These are phyloP conservation scores for Trichomalopsis sarcophagae DNA, from an alignment of 1,140 invertebrate species.

Conservation along the genomic window DNA sequence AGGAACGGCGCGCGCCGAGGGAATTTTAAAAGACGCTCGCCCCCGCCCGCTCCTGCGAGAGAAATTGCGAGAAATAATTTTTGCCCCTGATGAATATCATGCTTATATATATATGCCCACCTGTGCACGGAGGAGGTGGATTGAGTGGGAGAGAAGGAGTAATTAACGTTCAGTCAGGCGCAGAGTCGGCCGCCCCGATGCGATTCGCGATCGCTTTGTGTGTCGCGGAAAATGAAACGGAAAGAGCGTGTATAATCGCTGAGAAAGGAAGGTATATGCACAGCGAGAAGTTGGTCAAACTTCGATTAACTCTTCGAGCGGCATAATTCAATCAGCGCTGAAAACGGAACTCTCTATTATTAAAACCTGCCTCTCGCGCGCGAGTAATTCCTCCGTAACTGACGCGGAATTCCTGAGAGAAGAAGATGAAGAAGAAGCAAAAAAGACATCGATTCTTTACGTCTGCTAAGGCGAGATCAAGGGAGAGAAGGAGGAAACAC, in stretches of 20 bases:
- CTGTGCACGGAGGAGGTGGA: background rate
- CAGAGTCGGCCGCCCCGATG: background rate
- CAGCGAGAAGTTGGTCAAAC: background rate
- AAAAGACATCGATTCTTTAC: background rate
- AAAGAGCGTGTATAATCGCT: background rate
- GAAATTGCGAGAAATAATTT: constrained; percentile 36
- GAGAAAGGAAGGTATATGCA: too few species aligned
- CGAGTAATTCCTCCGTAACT: too few species aligned
- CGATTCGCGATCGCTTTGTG: background rate
- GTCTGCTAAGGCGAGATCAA: background rate
- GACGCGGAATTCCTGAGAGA: background rate
- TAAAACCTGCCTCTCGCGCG: background rate
- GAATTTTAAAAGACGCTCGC: constrained; percentile 13
- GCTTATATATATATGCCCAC: too few species aligned
- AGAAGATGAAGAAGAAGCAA: background rate
- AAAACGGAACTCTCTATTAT: background rate
- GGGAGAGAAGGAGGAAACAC: background rate
- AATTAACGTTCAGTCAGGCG: constrained; percentile 24
- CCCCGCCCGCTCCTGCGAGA: background rate
- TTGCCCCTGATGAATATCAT: constrained; percentile 1
- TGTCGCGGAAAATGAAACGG: background rate
- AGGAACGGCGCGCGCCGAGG: background rate
- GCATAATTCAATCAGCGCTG: background rate
- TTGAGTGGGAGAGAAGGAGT: background rate
- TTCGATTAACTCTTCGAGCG: background rate